Percentiles rank a stretch among this genome's conserved stretches.
Conservation (phyloP, 1,140 invertebrate species). For the Heterodera carotae region DNA sequence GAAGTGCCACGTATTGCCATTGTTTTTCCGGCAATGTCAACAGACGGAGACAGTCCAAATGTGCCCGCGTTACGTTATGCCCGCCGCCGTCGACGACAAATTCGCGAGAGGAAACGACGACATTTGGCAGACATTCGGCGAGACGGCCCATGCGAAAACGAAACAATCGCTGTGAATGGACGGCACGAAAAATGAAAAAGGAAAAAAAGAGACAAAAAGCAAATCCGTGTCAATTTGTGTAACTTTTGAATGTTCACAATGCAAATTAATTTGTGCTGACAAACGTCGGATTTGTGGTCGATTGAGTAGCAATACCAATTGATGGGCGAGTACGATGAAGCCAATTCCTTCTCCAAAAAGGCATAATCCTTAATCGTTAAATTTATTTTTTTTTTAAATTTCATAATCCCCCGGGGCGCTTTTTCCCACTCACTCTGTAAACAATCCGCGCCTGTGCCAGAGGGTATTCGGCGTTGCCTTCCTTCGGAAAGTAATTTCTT, state of each 20-base stretch:
- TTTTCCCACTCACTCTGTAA: constrained; percentile 28
- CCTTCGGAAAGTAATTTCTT: constrained; percentile 16
- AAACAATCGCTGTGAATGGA: not conserved
- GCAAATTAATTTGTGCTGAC: not conserved
- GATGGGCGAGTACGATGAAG: constrained; percentile 26
- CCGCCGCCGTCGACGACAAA: constrained; percentile 25
- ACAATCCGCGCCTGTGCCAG: constrained; percentile 32
- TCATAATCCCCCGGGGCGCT: not conserved
- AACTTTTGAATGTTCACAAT: too few relatives aligned
- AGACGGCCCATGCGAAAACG: constrained; percentile 17
- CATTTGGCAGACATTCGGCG: constrained; percentile 27
- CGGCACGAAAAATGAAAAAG: not conserved
- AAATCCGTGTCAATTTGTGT: too few relatives aligned
- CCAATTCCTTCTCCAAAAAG: constrained; percentile 34
- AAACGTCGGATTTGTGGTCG: constrained; percentile 26
- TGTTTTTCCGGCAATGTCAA: constrained; percentile 3
- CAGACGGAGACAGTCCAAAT: constrained; percentile 24
- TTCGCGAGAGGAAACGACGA: constrained; percentile 14
- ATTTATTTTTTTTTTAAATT: not conserved
- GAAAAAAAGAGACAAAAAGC: too few relatives aligned
- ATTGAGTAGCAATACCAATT: constrained; percentile 37
- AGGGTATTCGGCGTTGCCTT: constrained; percentile 11
- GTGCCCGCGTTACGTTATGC: constrained; percentile 19
- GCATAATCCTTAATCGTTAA: constrained; percentile 24
- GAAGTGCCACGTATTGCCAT: constrained; percentile 27